phyloP scores from a whole-genome alignment of 2,113 vertebrate genomes.

The Pygathrix nemaeus region DNA sequence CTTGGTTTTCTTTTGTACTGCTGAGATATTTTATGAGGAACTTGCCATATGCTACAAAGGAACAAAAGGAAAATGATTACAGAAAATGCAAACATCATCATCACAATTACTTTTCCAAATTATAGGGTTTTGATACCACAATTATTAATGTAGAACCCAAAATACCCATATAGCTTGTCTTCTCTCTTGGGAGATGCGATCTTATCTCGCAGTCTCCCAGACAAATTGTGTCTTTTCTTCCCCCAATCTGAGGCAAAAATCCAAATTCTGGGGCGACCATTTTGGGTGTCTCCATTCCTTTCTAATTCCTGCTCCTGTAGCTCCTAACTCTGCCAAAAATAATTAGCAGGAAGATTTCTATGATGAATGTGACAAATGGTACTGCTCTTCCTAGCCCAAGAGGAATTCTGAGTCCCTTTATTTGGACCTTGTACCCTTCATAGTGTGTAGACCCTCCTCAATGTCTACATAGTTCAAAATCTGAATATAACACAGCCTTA shows the following conservation, averaged over 20 bases:
- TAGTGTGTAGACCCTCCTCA: neutral
- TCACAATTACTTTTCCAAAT: conserved; percentile 67
- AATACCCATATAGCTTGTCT: conserved; percentile 66
- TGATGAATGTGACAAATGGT: neutral
- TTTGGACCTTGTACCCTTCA: neutral
- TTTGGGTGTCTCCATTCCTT: neutral
- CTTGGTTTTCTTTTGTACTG: neutral
- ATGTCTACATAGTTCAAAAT: neutral
- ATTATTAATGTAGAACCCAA: conserved; percentile 62
- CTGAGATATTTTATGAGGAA: conserved; percentile 44
- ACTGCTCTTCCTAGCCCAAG: neutral
- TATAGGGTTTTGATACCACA: conserved; percentile 53
- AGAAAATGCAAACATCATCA: conserved; percentile 63
- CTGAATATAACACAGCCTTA: neutral
- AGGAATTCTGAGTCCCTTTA: neutral
- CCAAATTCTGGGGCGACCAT: neutral
- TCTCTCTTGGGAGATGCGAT: conserved; percentile 32
- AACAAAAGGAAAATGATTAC: conserved; percentile 64
- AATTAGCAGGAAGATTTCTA: neutral
- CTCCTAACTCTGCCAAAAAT: neutral
- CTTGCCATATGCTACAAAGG: neutral
- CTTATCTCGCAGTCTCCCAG: conserved; percentile 18
- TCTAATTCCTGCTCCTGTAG: neutral
- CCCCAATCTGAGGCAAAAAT: neutral
- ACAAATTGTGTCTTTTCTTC: neutral